Percentiles rank a stretch among this genome's conserved stretches.
These are phyloP conservation scores for Hephaestus fuliginosus DNA, from an alignment of 2,797 vertebrate genomes.

Conservation along the genomic window DNA sequence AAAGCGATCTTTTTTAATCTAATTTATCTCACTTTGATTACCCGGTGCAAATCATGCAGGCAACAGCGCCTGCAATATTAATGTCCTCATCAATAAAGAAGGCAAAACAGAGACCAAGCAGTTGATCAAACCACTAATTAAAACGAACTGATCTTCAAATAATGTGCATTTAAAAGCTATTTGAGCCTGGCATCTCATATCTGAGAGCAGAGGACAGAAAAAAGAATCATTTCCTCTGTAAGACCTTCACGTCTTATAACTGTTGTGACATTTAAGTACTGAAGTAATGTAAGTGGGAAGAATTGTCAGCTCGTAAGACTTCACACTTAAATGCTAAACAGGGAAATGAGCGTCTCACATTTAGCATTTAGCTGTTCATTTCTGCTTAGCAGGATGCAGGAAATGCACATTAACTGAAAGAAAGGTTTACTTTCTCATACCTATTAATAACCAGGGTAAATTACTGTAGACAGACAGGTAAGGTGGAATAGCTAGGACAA, in stretches of 20 bases:
- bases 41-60: conserved; percentile 20
- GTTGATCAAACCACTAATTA: conserved; percentile 42
- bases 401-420: background rate
- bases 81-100: conserved; percentile 43
- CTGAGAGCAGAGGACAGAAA: background rate
- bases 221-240: background rate
- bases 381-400: background rate
- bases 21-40: conserved; percentile 52
- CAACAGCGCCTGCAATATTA: conserved; percentile 24
- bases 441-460: background rate
- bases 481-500: background rate
- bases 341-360: background rate
- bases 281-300: background rate
- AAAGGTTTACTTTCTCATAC: background rate
- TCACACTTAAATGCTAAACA: background rate
- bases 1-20: conserved; percentile 32
- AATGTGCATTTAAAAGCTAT: conserved; percentile 8
- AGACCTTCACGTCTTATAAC: background rate
- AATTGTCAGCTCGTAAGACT: background rate
- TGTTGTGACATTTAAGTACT: conserved; percentile 1
- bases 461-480: background rate
- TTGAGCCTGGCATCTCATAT: background rate
- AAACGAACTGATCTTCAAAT: conserved; percentile 33
- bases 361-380: conserved; percentile 6
- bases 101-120: background rate